Evolutionary conservation across 2,797 vertebrate genomes (phyloP).

Genomic region (Lagodon rhomboides): DNA sequence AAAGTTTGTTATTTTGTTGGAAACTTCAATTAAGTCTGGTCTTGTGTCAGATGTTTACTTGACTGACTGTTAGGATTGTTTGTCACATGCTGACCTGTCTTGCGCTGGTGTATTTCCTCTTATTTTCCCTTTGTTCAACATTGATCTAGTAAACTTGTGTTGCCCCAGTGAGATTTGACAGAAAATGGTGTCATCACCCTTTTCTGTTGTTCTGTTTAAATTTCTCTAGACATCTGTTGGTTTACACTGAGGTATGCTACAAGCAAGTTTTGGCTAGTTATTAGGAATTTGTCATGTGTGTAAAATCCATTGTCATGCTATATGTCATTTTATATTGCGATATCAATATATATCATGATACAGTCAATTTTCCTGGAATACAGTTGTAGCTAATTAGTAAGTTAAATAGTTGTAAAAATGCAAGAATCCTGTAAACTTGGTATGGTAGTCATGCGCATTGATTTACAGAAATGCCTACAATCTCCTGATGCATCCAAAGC

Average conservation of each 20-base stretch:
- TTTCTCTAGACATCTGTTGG: constrained; percentile 13
- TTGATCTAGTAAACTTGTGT: neutral
- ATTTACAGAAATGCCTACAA: neutral
- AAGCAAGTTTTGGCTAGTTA: neutral
- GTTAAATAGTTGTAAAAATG: neutral
- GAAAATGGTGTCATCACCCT: neutral
- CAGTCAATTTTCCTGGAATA: neutral
- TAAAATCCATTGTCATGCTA: neutral
- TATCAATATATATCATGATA: neutral
- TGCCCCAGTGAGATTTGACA: constrained; percentile 15
- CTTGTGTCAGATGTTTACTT: neutral
- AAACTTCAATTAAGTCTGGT: neutral
- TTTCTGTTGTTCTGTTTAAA: neutral
- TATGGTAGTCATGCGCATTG: no score
- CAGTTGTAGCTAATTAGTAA: neutral
- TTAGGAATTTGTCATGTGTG: neutral
- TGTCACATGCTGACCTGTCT: neutral
- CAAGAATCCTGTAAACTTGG: neutral
- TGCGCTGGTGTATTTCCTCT: neutral
- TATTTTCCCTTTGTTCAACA: neutral
- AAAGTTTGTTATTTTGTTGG: neutral
- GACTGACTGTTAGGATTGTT: constrained; percentile 2
- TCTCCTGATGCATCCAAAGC: neutral
- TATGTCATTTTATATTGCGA: neutral
- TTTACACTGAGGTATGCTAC: constrained; percentile 7